Percentiles rank a stretch among this genome's conserved stretches.
Conservation (phyloP, 2,797 vertebrate genomes). For the Schizopygopsis malacanthus region DNA sequence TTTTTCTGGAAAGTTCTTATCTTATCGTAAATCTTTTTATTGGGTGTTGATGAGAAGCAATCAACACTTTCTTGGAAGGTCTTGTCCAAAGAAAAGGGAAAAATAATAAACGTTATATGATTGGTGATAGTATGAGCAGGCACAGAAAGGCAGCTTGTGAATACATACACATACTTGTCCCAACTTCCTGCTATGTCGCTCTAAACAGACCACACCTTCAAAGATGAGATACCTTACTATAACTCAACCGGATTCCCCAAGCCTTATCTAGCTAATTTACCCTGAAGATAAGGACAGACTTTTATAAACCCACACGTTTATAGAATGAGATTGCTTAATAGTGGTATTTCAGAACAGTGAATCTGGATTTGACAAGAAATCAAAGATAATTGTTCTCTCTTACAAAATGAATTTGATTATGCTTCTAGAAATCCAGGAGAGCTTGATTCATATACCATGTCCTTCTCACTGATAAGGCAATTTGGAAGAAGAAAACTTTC, state of each 20-base stretch:
- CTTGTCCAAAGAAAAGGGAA: not conserved
- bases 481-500: not conserved
- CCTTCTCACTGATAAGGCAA: not conserved
- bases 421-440: not conserved
- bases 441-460: not conserved
- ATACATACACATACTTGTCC: not conserved
- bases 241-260: not conserved
- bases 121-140: not conserved
- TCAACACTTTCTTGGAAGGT: not conserved
- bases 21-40: not conserved
- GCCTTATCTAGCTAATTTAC: not conserved
- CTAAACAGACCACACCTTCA: not conserved
- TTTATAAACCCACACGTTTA: not conserved
- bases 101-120: not conserved
- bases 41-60: not conserved
- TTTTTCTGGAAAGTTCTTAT: constrained; percentile 6
- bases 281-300: not conserved
- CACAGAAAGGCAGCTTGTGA: not conserved
- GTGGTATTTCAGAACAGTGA: not conserved
- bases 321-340: not conserved
- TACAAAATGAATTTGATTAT: not conserved
- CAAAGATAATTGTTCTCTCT: not conserved
- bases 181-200: not conserved
- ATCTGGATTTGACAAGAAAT: constrained; percentile 2
- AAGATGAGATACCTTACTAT: not conserved